Percentiles rank a stretch among this genome's conserved stretches.
Conservation (phyloP, 1,140 invertebrate species). For the Cydia strobilella region DNA sequence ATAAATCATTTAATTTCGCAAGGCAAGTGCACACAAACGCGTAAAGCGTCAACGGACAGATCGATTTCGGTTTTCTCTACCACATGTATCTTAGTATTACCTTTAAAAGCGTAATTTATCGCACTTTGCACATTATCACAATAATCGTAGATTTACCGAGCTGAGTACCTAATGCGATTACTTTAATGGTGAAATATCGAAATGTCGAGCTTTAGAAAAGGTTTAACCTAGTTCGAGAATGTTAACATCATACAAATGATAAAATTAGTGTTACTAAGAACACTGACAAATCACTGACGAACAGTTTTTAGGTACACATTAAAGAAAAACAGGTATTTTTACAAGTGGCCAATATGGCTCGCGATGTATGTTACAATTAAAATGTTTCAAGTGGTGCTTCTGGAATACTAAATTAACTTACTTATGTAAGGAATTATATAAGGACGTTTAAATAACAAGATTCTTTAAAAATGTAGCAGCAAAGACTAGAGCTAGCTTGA, state of each 20-base stretch:
- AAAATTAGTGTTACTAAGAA: too few species aligned
- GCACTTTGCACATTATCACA: conserved; percentile 24
- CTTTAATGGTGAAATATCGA: conserved; percentile 25
- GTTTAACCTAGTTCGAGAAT: neutral
- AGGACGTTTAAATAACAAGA: neutral
- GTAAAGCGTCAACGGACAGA: conserved; percentile 39
- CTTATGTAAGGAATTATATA: too few species aligned
- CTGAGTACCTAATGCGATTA: conserved; percentile 8
- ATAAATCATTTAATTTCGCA: conserved; percentile 12
- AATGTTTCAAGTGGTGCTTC: neutral
- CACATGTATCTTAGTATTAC: conserved; percentile 29
- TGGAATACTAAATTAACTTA: neutral
- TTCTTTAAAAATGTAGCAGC: neutral
- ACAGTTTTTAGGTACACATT: too few species aligned
- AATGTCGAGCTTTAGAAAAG: neutral
- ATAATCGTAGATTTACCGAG: conserved; percentile 26
- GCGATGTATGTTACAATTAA: too few species aligned
- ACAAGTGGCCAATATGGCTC: too few species aligned
- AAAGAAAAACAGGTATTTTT: too few species aligned
- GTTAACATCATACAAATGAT: neutral
- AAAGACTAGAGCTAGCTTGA: neutral
- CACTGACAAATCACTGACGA: too few species aligned
- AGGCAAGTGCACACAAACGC: conserved; percentile 25
- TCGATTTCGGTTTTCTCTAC: conserved; percentile 40
- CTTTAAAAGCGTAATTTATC: conserved; percentile 42